Conservation (phyloP, 2,888 invertebrate species). For the Crossocerus cetratus region DNA sequence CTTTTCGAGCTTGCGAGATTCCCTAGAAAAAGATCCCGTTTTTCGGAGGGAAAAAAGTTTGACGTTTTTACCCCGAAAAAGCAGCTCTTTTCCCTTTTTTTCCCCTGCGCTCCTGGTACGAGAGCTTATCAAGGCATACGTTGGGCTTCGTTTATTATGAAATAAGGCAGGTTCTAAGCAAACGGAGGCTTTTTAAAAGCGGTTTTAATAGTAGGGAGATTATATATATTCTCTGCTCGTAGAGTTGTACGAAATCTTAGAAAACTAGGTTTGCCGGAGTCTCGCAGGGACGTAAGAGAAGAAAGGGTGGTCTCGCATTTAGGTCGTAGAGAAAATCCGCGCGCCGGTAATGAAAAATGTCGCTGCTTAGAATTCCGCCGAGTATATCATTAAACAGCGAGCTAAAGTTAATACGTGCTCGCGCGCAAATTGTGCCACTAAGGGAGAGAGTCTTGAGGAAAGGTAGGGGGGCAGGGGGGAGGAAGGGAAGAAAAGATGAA, state of each 20-base stretch:
- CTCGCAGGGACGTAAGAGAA: no score
- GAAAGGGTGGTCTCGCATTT: neutral
- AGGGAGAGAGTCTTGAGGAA: conserved; percentile 9
- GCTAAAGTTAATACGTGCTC: conserved; percentile 53
- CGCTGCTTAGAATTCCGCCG: conserved; percentile 31
- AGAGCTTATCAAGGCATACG: no score
- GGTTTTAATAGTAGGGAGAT: no score
- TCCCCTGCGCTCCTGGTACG: neutral
- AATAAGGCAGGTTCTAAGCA: no score
- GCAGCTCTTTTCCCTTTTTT: neutral
- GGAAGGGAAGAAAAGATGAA: conserved; percentile 30
- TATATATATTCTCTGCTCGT: no score
- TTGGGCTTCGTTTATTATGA: no score
- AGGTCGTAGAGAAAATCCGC: neutral
- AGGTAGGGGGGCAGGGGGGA: conserved; percentile 7
- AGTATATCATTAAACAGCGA: conserved; percentile 42
- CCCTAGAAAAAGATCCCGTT: conserved; percentile 11
- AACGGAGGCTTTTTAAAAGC: no score
- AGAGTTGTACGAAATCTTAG: no score
- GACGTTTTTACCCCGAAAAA: neutral
- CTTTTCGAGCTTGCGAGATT: conserved; percentile 52
- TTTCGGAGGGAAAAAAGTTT: neutral
- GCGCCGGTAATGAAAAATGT: conserved; percentile 9
- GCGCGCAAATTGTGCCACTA: conserved; percentile 54
- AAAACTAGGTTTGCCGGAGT: no score